Conservation (phyloP, 2,113 vertebrate species). For the Peromyscus maniculatus region DNA sequence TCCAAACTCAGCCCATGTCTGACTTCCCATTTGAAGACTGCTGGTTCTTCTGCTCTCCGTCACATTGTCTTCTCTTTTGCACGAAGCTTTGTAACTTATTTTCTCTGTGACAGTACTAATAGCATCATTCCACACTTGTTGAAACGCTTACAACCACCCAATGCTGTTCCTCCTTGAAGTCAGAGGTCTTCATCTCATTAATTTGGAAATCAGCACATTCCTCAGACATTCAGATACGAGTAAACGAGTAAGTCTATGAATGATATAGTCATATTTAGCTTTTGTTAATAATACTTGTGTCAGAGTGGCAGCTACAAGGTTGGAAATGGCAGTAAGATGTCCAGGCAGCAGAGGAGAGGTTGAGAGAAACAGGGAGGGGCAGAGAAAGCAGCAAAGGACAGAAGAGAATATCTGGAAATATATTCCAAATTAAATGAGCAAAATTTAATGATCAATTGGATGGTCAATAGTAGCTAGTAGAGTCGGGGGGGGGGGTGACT, state of each 20-base stretch:
- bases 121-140: not conserved
- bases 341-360: not conserved
- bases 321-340: not conserved
- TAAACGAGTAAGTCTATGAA: not conserved
- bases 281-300: not conserved
- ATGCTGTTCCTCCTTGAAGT: not conserved
- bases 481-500: not conserved
- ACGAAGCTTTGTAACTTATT: not conserved
- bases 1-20: not conserved
- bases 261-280: not conserved
- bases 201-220: not conserved
- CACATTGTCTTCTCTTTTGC: not conserved
- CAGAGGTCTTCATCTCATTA: not conserved
- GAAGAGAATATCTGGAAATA: not conserved
- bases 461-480: not conserved
- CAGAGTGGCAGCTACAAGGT: not conserved
- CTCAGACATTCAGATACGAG: not conserved
- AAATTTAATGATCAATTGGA: not conserved
- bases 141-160: not conserved
- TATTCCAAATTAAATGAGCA: slow-evolving; percentile 22
- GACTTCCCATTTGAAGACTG: not conserved
- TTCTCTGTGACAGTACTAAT: not conserved
- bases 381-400: not conserved
- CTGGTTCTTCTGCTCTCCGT: not conserved
- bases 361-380: not conserved